Evolutionary conservation across 1,140 invertebrate species (phyloP).

Genomic region (Matsumurasca onukii): DNA sequence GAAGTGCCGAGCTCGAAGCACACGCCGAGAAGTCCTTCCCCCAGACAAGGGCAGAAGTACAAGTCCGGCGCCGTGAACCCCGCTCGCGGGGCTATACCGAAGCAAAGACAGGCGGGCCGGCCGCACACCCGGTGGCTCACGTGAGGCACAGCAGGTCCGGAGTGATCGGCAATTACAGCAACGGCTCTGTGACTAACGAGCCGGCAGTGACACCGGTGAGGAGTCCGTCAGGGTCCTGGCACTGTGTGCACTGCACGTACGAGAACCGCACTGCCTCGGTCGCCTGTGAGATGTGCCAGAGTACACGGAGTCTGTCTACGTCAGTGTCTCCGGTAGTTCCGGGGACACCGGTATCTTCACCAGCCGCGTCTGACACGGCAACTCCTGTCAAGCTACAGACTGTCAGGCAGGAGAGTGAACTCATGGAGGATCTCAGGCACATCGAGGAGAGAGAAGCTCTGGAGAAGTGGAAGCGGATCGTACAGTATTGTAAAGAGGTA

Average conservation of each 20-base stretch:
- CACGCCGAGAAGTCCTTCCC: slow-evolving; percentile 49
- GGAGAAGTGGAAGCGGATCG: slow-evolving; percentile 81
- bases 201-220: slow-evolving; percentile 17
- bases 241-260: slow-evolving; percentile 79
- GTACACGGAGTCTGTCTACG: slow-evolving; percentile 48
- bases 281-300: slow-evolving; percentile 83
- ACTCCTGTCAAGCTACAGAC: slow-evolving; percentile 36
- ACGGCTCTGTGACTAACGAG: slow-evolving; percentile 20
- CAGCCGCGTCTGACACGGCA: background rate
- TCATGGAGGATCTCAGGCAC: slow-evolving; percentile 79
- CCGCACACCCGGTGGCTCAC: slow-evolving; percentile 47
- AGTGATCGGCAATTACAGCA: slow-evolving; percentile 10
- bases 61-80: slow-evolving; percentile 10
- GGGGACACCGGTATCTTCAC: slow-evolving; percentile 39
- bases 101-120: slow-evolving; percentile 40
- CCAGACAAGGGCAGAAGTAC: slow-evolving; percentile 42
- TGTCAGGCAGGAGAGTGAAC: slow-evolving; percentile 67
- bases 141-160: slow-evolving; percentile 40
- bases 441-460: slow-evolving; percentile 80
- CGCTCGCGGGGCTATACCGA: slow-evolving; percentile 44
- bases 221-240: slow-evolving; percentile 56
- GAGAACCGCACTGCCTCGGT: slow-evolving; percentile 68
- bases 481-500: slow-evolving; percentile 78
- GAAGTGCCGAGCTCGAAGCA: slow-evolving; percentile 37
- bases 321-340: slow-evolving; percentile 44